phyloP scores from a whole-genome alignment of 2,797 vertebrate species.

The Podarcis lilfordi region DNA sequence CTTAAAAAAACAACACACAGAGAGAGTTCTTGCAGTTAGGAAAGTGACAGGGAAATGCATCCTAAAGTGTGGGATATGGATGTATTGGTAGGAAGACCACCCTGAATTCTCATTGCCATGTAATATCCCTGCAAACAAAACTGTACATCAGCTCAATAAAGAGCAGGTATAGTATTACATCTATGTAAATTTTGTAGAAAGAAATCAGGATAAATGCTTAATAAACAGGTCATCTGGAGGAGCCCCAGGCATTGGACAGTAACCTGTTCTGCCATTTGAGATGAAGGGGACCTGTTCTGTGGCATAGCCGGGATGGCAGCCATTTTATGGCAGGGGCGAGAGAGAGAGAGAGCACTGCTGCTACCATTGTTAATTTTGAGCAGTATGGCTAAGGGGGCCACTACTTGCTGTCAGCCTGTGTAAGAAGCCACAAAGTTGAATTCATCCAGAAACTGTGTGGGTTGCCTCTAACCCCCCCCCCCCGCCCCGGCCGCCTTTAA shows the following conservation, averaged over 20 bases:
- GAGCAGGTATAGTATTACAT: too few species aligned
- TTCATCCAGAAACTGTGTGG: conserved; percentile 61
- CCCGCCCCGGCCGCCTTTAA: not conserved
- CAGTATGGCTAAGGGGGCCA: conserved; percentile 66
- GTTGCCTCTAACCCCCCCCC: conserved; percentile 32
- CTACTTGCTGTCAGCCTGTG: conserved; percentile 53
- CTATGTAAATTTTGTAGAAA: too few species aligned
- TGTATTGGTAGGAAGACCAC: too few species aligned
- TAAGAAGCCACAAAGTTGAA: conserved; percentile 65
- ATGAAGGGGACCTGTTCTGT: not conserved
- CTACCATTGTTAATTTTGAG: conserved; percentile 27
- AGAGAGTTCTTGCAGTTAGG: too few species aligned
- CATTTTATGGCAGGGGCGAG: not conserved
- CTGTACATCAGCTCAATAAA: too few species aligned
- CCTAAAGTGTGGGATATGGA: too few species aligned
- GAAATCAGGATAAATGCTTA: too few species aligned
- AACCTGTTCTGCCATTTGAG: not conserved
- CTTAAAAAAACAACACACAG: too few species aligned
- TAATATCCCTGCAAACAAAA: too few species aligned
- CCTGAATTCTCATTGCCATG: too few species aligned
- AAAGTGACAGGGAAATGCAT: too few species aligned
- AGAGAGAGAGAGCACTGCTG: not conserved
- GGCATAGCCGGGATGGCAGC: not conserved
- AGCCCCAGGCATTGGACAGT: not conserved
- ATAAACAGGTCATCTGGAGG: too few species aligned